Conservation (phyloP, 2,113 vertebrate species). For the Cyanistes caeruleus region DNA sequence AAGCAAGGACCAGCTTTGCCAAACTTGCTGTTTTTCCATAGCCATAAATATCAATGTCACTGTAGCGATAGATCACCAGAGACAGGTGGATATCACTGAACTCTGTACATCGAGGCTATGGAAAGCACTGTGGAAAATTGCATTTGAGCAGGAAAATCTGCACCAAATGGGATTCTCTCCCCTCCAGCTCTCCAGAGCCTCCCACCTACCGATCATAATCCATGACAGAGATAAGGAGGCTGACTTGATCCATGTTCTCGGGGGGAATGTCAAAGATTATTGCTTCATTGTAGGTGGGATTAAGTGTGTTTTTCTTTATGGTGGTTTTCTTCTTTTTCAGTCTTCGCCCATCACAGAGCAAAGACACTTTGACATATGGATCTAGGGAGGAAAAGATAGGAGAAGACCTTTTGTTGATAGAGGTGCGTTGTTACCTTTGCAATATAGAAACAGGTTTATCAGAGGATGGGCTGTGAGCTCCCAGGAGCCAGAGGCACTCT, state of each 20-base stretch:
- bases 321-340: slow-evolving; percentile 99
- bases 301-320: slow-evolving; percentile 97
- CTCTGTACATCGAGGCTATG: not conserved
- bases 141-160: not conserved
- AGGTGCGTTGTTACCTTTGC: not conserved
- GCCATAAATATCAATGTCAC: not conserved
- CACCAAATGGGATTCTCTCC: not conserved
- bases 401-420: not conserved
- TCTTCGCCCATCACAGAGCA: slow-evolving; percentile 93
- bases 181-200: not conserved
- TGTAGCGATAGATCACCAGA: not conserved
- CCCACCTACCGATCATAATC: slow-evolving; percentile 93
- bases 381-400: slow-evolving; percentile 64
- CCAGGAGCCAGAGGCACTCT: not conserved
- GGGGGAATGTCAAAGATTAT: slow-evolving; percentile 99
- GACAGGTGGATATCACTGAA: not conserved
- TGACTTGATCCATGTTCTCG: slow-evolving; percentile 98
- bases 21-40: not conserved
- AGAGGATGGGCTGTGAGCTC: not conserved
- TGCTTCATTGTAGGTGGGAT: slow-evolving; percentile 97
- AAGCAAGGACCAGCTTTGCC: not conserved
- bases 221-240: slow-evolving; percentile 96
- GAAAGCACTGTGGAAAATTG: not conserved
- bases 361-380: slow-evolving; percentile 97
- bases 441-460: not conserved